A percentile compares a stretch with the other conserved stretches of the same genome.
Evolutionary conservation across 1,140 invertebrate species (phyloP).

Genomic region (Diprion similis): DNA sequence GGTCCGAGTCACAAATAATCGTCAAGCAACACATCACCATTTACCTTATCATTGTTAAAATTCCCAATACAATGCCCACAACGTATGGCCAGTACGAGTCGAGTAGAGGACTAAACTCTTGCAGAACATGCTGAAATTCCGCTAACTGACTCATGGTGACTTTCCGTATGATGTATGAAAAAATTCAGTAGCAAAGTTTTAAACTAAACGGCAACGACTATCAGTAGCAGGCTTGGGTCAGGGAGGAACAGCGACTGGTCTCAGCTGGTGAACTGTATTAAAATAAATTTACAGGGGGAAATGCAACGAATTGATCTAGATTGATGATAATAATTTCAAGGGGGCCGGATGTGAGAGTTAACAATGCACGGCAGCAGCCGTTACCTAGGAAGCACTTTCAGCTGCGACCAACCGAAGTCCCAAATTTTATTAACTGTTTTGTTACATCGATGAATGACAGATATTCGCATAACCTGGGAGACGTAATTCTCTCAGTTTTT

Average conservation of each 20-base stretch:
- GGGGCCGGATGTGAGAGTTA: conserved; percentile 12
- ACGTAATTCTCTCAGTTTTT: too few species aligned
- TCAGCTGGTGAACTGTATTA: conserved; percentile 12
- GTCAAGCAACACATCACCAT: neutral
- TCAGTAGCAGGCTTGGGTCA: neutral
- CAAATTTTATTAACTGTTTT: neutral
- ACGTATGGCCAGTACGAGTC: conserved; percentile 33
- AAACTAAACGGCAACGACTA: too few species aligned
- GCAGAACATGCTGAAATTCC: conserved; percentile 25
- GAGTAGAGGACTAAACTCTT: conserved; percentile 28
- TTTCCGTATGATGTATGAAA: too few species aligned
- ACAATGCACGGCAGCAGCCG: neutral
- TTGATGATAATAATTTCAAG: conserved; percentile 27
- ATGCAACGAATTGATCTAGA: conserved; percentile 29
- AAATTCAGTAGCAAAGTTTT: too few species aligned
- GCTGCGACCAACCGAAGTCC: neutral
- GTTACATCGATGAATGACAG: too few species aligned
- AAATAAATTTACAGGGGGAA: conserved; percentile 30
- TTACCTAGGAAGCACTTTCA: neutral
- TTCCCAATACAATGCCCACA: conserved; percentile 30
- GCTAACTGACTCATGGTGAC: conserved; percentile 18
- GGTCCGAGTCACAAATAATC: neutral
- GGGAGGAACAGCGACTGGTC: neutral
- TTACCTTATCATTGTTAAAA: conserved; percentile 28
- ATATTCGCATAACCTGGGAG: too few species aligned